Conservation (phyloP, 2,113 vertebrate species). For the Microtus pennsylvanicus region DNA sequence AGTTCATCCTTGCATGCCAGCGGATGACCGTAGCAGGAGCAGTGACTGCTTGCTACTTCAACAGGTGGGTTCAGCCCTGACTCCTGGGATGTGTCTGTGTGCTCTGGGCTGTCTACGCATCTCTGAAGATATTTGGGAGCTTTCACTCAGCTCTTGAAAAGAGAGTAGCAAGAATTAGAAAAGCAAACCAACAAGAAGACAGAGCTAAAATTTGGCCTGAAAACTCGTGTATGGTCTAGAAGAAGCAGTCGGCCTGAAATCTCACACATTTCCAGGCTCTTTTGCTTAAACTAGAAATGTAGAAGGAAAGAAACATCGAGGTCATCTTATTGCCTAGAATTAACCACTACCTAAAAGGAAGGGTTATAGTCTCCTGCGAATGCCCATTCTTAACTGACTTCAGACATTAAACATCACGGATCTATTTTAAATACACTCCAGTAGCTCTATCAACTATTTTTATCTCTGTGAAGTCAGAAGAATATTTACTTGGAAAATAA, state of each 20-base stretch:
- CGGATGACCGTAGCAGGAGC: conserved; percentile 87
- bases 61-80: conserved; percentile 84
- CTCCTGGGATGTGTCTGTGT: background rate
- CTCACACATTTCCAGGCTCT: background rate
- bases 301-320: background rate
- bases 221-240: background rate
- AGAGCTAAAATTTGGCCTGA: background rate
- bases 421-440: conserved; percentile 10
- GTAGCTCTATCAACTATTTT: background rate
- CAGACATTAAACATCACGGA: background rate
- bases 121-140: background rate
- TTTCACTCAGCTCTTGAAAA: background rate
- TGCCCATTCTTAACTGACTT: background rate
- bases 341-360: background rate
- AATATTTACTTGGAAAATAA: conserved; percentile 26
- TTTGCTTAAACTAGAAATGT: conserved; percentile 18
- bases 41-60: conserved; percentile 87
- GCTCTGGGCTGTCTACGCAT: background rate
- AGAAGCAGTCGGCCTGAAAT: background rate
- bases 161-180: background rate
- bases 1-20: conserved; percentile 90
- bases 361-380: background rate
- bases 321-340: background rate
- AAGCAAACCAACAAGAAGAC: background rate
- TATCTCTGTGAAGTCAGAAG: background rate